Evolutionary conservation across 2,888 invertebrate genomes (phyloP).

Genomic region (Steinernema hermaphroditum): DNA sequence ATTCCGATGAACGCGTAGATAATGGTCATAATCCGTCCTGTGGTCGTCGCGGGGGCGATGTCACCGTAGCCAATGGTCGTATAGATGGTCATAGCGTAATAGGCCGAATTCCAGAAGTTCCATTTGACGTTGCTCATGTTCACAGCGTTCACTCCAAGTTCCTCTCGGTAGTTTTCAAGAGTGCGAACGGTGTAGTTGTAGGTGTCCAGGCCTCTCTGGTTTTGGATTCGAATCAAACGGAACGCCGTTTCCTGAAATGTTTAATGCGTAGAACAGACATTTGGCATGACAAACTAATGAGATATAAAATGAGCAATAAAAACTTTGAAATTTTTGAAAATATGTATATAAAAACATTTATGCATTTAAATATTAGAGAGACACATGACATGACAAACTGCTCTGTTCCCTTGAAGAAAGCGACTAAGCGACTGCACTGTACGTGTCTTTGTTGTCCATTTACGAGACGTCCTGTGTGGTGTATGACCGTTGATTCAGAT

Average conservation of each 20-base stretch:
- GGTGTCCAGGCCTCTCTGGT: constrained; percentile 30
- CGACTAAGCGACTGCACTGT: too few species aligned
- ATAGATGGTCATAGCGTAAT: constrained; percentile 64
- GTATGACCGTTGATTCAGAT: too few species aligned
- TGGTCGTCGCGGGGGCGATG: constrained; percentile 56
- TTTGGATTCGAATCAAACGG: constrained; percentile 55
- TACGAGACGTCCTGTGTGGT: too few species aligned
- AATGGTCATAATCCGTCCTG: constrained; percentile 60
- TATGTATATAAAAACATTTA: too few species aligned
- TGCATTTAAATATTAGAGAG: too few species aligned
- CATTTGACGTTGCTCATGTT: constrained; percentile 50
- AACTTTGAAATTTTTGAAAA: background rate
- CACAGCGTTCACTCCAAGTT: constrained; percentile 52
- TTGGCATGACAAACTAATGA: too few species aligned
- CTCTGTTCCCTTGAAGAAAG: too few species aligned
- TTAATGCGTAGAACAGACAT: background rate
- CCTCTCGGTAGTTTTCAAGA: constrained; percentile 52
- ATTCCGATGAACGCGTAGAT: constrained; percentile 62
- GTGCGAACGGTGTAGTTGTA: constrained; percentile 60
- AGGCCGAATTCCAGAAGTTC: constrained; percentile 58
- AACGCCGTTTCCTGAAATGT: constrained; percentile 56
- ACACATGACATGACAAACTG: too few species aligned
- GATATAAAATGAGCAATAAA: constrained; percentile 1
- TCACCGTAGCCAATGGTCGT: constrained; percentile 66
- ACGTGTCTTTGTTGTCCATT: too few species aligned